phyloP scores from a whole-genome alignment of 2,888 invertebrate genomes.

The Brenthis daphne region DNA sequence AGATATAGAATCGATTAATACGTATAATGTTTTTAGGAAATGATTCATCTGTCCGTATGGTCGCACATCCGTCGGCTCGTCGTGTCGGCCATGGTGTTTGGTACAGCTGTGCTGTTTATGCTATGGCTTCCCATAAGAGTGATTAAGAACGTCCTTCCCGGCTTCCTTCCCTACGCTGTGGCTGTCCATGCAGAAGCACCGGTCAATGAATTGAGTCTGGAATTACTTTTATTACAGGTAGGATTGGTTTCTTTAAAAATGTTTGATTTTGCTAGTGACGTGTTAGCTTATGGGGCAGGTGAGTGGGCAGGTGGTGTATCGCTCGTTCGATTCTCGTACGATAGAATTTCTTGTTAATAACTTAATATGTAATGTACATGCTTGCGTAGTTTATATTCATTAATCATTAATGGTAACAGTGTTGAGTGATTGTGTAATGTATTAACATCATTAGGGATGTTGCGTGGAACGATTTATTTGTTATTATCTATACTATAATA shows the following conservation, averaged over 20 bases:
- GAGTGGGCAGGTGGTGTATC: neutral
- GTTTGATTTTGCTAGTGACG: neutral
- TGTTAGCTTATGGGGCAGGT: neutral
- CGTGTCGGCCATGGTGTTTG: conserved; percentile 97
- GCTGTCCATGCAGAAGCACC: conserved; percentile 91
- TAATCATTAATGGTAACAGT: neutral
- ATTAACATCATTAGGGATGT: conserved; percentile 1
- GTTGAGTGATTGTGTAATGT: conserved; percentile 3
- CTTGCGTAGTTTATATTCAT: neutral
- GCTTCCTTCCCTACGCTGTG: conserved; percentile 97
- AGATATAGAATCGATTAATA: neutral
- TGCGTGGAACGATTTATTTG: neutral
- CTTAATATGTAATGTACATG: neutral
- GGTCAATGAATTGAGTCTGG: conserved; percentile 96
- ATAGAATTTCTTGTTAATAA: no score
- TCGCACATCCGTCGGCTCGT: conserved; percentile 94
- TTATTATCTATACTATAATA: no score
- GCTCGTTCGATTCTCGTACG: conserved; percentile 2
- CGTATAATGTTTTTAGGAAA: conserved; percentile 84
- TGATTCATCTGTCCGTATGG: conserved; percentile 98
- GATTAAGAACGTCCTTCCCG: conserved; percentile 89
- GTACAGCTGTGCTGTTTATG: conserved; percentile 97
- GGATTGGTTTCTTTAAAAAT: conserved; percentile 30
- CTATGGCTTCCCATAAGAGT: conserved; percentile 96
- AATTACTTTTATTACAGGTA: conserved; percentile 93